Evolutionary conservation across 2,888 invertebrate genomes (phyloP).

Genomic region (Xestia c-nigrum): DNA sequence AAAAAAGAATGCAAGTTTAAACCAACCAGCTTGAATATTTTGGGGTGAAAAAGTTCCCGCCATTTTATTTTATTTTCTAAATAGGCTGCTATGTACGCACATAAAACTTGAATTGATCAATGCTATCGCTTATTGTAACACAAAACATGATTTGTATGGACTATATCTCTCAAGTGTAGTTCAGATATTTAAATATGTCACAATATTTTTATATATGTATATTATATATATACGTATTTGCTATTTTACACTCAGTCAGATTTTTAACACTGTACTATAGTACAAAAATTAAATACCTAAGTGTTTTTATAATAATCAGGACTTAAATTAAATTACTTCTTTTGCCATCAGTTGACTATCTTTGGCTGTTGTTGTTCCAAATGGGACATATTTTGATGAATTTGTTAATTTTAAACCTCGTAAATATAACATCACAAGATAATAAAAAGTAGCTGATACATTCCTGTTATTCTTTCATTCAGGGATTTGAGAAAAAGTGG

Average conservation of each 20-base stretch:
- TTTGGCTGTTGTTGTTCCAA: not conserved
- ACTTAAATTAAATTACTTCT: too few species aligned
- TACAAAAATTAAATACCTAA: not conserved
- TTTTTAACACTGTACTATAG: not conserved
- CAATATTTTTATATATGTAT: not conserved
- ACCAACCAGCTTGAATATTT: not conserved
- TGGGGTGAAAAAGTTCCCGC: not conserved
- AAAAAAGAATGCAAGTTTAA: not conserved
- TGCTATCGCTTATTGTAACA: not conserved
- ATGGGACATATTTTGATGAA: too few species aligned
- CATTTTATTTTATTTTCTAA: not conserved
- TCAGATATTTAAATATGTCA: not conserved
- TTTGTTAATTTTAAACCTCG: not conserved
- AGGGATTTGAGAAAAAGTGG: constrained; percentile 10
- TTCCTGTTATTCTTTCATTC: constrained; percentile 21
- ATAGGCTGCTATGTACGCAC: not conserved
- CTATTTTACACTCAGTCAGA: not conserved
- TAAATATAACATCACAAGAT: constrained; percentile 24
- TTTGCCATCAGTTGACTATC: not conserved
- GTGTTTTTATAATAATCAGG: too few species aligned
- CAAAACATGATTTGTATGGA: not conserved
- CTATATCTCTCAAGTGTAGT: not conserved
- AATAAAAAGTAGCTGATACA: constrained; percentile 33
- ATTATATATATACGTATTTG: not conserved
- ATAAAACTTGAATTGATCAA: not conserved